These are phyloP conservation scores for Tridacna gigas DNA, from an alignment of 2,888 invertebrate species.

Conservation along the genomic window DNA sequence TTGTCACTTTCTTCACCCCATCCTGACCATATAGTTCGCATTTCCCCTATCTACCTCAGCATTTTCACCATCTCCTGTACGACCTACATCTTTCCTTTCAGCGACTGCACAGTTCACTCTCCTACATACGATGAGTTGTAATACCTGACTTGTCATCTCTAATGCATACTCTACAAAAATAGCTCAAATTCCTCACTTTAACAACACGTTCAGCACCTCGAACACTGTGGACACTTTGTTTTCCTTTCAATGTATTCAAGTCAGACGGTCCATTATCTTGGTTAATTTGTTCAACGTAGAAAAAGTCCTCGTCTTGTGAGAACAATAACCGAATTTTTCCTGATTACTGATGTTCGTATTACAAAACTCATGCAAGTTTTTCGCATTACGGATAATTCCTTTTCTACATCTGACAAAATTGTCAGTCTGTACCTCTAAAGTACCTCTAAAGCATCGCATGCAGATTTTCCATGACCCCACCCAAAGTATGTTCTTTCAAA, in stretches of 20 bases:
- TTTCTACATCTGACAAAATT: constrained; percentile 11
- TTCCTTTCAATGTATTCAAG: constrained; percentile 13
- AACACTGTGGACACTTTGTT: constrained; percentile 10
- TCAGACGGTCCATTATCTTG: constrained; percentile 3
- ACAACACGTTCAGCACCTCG: constrained; percentile 4
- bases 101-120: constrained; percentile 18
- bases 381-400: constrained; percentile 14
- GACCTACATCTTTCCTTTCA: background rate
- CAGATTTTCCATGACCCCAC: constrained; percentile 26
- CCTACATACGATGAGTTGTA: background rate
- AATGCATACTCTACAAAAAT: constrained; percentile 6
- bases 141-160: constrained; percentile 7
- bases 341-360: background rate
- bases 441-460: constrained; percentile 21
- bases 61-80: background rate
- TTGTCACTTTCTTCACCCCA: background rate
- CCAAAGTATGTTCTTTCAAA: constrained; percentile 23
- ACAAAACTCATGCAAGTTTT: constrained; percentile 16
- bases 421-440: constrained; percentile 14
- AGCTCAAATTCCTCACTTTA: too few relatives aligned
- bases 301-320: constrained; percentile 26
- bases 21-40: background rate
- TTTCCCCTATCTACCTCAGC: background rate
- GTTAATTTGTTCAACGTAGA: constrained; percentile 12
- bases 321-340: background rate